These are phyloP conservation scores for Drosophila infuscata DNA, from an alignment of 2,888 invertebrate species.

Conservation along the genomic window DNA sequence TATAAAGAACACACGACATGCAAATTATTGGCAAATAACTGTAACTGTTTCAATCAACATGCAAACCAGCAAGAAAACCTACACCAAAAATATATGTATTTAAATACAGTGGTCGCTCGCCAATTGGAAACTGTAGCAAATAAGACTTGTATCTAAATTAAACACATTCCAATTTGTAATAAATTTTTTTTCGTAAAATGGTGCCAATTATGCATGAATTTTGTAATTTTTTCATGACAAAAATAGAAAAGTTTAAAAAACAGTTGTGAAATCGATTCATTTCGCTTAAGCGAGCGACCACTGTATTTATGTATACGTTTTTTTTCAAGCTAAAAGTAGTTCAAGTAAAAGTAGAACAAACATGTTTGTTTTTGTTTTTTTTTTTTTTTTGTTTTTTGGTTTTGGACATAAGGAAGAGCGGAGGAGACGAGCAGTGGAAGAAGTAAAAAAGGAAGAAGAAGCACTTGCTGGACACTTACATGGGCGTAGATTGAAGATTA, in stretches of 20 bases:
- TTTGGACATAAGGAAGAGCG: constrained; percentile 13
- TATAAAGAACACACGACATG: constrained; percentile 43
- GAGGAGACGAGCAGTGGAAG: constrained; percentile 9
- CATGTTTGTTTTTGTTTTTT: constrained; percentile 22
- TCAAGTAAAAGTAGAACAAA: constrained; percentile 55
- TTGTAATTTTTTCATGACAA: not conserved
- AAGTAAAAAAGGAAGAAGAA: not conserved
- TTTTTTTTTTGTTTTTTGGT: constrained; percentile 6
- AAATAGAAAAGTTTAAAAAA: too few relatives aligned
- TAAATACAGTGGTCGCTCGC: constrained; percentile 6
- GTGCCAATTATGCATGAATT: not conserved
- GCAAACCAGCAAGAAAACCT: constrained; percentile 73
- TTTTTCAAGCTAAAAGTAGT: constrained; percentile 44
- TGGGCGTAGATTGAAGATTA: constrained; percentile 64
- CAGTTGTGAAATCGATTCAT: not conserved
- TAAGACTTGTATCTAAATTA: not conserved
- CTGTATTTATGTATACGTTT: constrained; percentile 19
- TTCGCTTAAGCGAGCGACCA: constrained; percentile 2
- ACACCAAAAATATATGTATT: constrained; percentile 52
- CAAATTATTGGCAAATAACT: constrained; percentile 54
- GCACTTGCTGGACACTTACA: constrained; percentile 60
- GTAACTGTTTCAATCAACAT: constrained; percentile 61
- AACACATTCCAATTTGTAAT: not conserved
- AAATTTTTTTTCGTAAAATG: not conserved
- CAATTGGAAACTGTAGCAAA: not conserved